Base-by-base conservation (phyloP, 2,888 invertebrate species). In the Laspeyria flexula region DNA sequence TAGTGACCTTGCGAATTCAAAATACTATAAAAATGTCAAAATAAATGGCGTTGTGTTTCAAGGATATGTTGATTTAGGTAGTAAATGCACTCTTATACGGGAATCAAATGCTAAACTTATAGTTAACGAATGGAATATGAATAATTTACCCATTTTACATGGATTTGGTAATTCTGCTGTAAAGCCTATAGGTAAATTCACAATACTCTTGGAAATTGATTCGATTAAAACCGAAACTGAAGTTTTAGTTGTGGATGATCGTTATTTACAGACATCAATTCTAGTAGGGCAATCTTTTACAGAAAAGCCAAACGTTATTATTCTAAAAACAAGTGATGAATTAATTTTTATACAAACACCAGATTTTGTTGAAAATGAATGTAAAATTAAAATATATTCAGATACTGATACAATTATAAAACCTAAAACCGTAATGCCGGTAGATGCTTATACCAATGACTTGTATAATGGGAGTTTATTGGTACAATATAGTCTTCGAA, bases 251-350 rank as follows among this genome's bases (percentile, higher is more conserved):
- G 21, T 21, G 5, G 5, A 21, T 21, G 21, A 21, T 21, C 21
- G 5, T 21, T 21, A 21, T 21, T 21, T 21, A 21, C 21, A 21
- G 21, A 21, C 21, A n/a, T 1, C 43, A 43, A 35, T 43, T 35
- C 27, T 43, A 35, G 27, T 43, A 12, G 43, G 34, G 10, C 43
- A 43, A 18, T 43, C 43, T 0, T 43, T 43, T 30, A 43, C 43
- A 2, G 43, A 43, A 43, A 43, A 43, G 25, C 27, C 34, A 34
- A 41, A 43, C 7, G 34, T 43, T 6, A 27, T 43, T 15, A 15
- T 35, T 11, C 27, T 35, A 34, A 43, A 43, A 34, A 34, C 43
- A 15, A 11, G 10, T 11, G 25, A 43, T 27, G 43, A 43, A 11
- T 10, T 43, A 9, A n/a, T 13, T 4, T 34, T 43, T 16, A 11